Conservation (phyloP, 2,888 invertebrate species). For the Ptilodon capucinus region DNA sequence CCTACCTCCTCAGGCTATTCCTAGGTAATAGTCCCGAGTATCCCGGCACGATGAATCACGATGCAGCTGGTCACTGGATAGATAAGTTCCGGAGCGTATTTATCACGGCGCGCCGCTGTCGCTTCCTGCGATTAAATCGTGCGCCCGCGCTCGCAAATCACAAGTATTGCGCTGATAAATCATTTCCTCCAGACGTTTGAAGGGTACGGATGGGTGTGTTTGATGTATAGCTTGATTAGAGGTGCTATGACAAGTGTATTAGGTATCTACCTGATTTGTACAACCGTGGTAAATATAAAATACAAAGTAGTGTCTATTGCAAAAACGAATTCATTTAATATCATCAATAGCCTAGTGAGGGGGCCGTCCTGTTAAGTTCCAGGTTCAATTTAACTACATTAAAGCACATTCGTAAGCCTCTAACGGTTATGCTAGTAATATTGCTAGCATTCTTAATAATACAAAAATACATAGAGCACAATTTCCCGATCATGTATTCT, state of each 20-base stretch:
- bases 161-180: constrained; percentile 67
- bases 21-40: constrained; percentile 56
- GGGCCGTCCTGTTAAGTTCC: too few relatives aligned
- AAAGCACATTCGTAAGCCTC: too few relatives aligned
- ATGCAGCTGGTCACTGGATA: constrained; percentile 66
- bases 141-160: constrained; percentile 69
- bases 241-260: background rate
- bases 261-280: background rate
- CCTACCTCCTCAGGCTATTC: constrained; percentile 34
- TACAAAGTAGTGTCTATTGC: too few relatives aligned
- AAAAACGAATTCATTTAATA: too few relatives aligned
- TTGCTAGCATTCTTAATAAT: too few relatives aligned
- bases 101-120: constrained; percentile 45
- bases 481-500: too few relatives aligned
- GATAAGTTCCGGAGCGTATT: constrained; percentile 74
- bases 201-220: constrained; percentile 2
- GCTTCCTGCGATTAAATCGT: constrained; percentile 78
- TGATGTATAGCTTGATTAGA: background rate
- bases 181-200: constrained; percentile 59
- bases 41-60: constrained; percentile 64
- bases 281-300: too few relatives aligned
- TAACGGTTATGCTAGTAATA: too few relatives aligned
- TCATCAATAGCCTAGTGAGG: too few relatives aligned
- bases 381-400: too few relatives aligned
- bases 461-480: too few relatives aligned